These are phyloP conservation scores for Gallinago paraguaiae DNA, from an alignment of 2,113 vertebrate species.

Conservation along the genomic window DNA sequence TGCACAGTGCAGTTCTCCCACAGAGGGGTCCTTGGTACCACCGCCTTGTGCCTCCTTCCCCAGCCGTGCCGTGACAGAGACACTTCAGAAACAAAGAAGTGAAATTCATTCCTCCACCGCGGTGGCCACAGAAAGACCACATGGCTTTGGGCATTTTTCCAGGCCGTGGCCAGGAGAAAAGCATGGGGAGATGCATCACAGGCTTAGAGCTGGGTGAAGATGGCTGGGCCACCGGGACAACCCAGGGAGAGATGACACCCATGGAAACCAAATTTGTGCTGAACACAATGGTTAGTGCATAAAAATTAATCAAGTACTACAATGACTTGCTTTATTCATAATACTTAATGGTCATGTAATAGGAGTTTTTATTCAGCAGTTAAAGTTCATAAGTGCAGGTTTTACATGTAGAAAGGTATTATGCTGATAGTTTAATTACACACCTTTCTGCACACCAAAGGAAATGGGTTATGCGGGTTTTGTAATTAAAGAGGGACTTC, in stretches of 20 bases:
- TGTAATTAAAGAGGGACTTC: slow-evolving; percentile 80
- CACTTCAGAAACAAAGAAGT: too few species aligned
- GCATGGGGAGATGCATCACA: background rate
- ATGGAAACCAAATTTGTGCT: slow-evolving; percentile 65
- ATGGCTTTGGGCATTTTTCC: background rate
- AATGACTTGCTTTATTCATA: slow-evolving; percentile 85
- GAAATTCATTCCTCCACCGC: background rate
- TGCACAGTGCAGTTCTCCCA: accelerated
- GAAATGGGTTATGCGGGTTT: slow-evolving; percentile 79
- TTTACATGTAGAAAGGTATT: slow-evolving; percentile 84
- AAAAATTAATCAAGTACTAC: slow-evolving; percentile 86
- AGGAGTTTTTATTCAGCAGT: slow-evolving; percentile 87
- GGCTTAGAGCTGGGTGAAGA: background rate
- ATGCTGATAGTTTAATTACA: slow-evolving; percentile 86
- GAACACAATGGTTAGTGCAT: slow-evolving; percentile 77
- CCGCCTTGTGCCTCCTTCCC: background rate
- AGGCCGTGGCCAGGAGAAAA: background rate
- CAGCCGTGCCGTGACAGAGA: accelerated
- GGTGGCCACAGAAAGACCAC: background rate
- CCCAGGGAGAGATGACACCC: background rate
- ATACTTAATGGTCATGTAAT: slow-evolving; percentile 89
- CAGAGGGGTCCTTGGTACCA: background rate
- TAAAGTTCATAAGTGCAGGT: slow-evolving; percentile 85
- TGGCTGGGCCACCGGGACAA: background rate
- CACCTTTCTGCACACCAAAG: slow-evolving; percentile 87